Evolutionary conservation across 2,888 invertebrate species (phyloP).

Genomic region (Glaucopsyche alexis): DNA sequence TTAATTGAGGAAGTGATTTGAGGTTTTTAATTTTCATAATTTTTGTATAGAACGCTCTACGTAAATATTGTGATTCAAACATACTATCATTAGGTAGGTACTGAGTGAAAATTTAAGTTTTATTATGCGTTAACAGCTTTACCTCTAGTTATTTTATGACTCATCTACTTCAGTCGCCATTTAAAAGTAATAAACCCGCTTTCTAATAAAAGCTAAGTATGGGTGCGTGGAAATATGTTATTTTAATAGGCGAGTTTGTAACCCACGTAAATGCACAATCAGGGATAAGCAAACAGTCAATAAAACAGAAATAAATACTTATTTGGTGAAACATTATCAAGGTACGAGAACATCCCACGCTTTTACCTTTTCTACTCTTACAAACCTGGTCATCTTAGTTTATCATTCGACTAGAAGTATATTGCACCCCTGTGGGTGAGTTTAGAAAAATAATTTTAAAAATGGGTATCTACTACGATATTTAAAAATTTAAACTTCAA

Average conservation of each 20-base stretch:
- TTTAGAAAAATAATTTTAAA: too few relatives aligned
- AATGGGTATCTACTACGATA: too few relatives aligned
- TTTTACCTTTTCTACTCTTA: neutral
- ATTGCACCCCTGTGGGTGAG: too few relatives aligned
- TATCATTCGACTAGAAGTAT: neutral
- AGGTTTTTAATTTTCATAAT: too few relatives aligned
- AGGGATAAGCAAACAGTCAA: neutral
- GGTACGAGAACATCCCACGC: neutral
- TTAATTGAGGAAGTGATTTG: too few relatives aligned
- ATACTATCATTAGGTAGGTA: too few relatives aligned
- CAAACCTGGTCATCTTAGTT: neutral
- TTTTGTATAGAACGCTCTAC: too few relatives aligned
- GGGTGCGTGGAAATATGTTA: constrained; percentile 68
- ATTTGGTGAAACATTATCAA: constrained; percentile 9
- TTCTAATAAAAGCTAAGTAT: constrained; percentile 61
- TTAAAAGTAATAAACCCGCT: constrained; percentile 71
- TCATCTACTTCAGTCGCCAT: constrained; percentile 49
- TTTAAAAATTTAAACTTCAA: too few relatives aligned
- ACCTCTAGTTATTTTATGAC: constrained; percentile 51
- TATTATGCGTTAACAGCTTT: neutral
- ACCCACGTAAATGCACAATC: constrained; percentile 36
- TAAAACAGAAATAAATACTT: constrained; percentile 21
- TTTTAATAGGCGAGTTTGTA: constrained; percentile 66
- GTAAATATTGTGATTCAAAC: too few relatives aligned
- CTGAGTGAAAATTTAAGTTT: too few relatives aligned